Percentiles rank a stretch among this genome's conserved stretches.
Conservation (phyloP, 1,140 invertebrate species). For the Drosophila ironensis region DNA sequence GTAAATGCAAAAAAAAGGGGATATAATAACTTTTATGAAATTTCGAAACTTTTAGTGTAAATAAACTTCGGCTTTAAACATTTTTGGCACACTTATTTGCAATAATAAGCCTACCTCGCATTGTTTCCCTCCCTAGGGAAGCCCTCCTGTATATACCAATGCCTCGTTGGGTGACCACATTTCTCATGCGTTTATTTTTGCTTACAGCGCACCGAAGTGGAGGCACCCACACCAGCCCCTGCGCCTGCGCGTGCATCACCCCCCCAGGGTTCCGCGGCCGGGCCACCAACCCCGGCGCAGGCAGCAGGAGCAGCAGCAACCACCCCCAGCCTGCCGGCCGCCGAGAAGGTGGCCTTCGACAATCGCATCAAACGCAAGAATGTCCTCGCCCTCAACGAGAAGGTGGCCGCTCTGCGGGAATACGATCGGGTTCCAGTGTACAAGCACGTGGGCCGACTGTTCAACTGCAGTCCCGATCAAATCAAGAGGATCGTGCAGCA, state of each 20-base stretch:
- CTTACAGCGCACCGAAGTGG: conserved; percentile 12
- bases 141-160: background rate
- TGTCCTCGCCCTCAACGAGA: conserved; percentile 74
- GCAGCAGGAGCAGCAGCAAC: conserved; percentile 6
- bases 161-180: background rate
- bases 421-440: conserved; percentile 74
- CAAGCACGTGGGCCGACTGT: conserved; percentile 73
- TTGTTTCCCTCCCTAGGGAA: too few species aligned
- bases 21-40: too few species aligned
- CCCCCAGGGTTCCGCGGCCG: background rate
- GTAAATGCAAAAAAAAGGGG: too few species aligned
- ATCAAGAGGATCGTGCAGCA: conserved; percentile 79
- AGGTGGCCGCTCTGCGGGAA: conserved; percentile 72
- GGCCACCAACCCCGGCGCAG: background rate
- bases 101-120: too few species aligned
- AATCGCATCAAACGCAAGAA: conserved; percentile 80
- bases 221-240: conserved; percentile 19
- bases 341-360: conserved; percentile 71
- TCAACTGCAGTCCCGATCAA: conserved; percentile 79
- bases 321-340: conserved; percentile 44
- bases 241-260: conserved; percentile 22
- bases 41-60: too few species aligned
- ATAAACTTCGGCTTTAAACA: too few species aligned
- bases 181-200: background rate
- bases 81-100: too few species aligned